Conservation (phyloP, 2,797 vertebrate genomes). For the Centroberyx gerrardi region DNA sequence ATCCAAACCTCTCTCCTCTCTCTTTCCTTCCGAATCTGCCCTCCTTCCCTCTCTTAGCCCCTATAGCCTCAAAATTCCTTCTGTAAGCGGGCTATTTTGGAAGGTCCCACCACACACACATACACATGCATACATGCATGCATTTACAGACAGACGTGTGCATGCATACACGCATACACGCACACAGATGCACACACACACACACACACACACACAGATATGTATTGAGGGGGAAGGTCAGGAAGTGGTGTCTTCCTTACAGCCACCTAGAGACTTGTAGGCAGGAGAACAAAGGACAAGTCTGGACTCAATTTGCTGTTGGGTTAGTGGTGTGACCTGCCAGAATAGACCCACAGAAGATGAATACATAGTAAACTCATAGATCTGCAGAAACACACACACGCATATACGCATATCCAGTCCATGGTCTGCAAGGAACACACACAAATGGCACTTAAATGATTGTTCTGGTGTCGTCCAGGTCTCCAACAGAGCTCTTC, state of each 20-base stretch:
- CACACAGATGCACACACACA: too few relatives aligned
- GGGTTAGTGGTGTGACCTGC: neutral
- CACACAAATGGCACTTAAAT: neutral
- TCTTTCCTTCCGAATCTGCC: neutral
- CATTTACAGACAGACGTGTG: neutral
- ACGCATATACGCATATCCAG: neutral
- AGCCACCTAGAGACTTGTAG: slow-evolving; percentile 25
- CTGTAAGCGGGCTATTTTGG: neutral
- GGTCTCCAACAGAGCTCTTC: neutral
- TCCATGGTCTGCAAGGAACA: neutral
- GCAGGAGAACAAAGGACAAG: slow-evolving; percentile 15
- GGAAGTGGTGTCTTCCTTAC: slow-evolving; percentile 47
- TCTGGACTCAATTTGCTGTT: too few relatives aligned
- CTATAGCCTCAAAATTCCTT: neutral
- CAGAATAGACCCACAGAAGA: neutral
- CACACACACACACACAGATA: neutral
- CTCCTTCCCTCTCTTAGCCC: neutral
- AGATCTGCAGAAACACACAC: neutral
- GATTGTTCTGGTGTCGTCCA: neutral
- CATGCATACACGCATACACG: neutral
- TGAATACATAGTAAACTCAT: neutral
- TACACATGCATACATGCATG: neutral
- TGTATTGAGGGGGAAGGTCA: slow-evolving; percentile 1
- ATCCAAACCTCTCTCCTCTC: neutral
- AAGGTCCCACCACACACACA: neutral